Evolutionary conservation across 2,113 vertebrate genomes (phyloP).

Genomic region (Boulengeromyrus knoepffleri): DNA sequence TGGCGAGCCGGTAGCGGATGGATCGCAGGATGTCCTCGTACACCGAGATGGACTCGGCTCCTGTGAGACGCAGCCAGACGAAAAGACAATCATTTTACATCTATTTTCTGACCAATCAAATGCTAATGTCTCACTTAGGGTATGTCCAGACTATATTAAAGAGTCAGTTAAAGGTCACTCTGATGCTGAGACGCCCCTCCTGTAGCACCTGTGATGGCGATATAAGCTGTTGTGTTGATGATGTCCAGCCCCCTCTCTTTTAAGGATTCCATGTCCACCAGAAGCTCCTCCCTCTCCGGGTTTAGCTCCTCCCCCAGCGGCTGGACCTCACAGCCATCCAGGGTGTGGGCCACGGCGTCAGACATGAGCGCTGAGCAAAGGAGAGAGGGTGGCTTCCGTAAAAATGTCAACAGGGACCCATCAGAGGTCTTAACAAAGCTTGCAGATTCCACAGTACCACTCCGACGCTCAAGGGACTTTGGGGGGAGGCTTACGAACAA

Average conservation of each 20-base stretch:
- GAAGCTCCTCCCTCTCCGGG: constrained; percentile 78
- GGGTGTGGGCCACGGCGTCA: constrained; percentile 89
- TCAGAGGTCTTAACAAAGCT: background rate
- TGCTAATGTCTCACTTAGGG: background rate
- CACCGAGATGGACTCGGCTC: constrained; percentile 90
- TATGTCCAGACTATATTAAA: background rate
- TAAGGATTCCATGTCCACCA: constrained; percentile 75
- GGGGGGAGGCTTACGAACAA: background rate
- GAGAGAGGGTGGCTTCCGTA: background rate
- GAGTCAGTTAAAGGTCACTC: background rate
- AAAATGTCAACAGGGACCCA: background rate
- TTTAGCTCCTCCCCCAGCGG: constrained; percentile 88
- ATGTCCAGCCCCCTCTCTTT: constrained; percentile 85
- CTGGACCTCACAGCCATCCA: constrained; percentile 92
- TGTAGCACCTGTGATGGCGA: constrained; percentile 78
- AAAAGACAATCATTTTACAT: background rate
- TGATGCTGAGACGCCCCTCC: background rate
- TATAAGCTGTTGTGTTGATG: constrained; percentile 87
- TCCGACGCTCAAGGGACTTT: background rate
- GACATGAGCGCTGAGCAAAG: constrained; percentile 72
- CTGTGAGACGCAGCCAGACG: constrained; percentile 44
- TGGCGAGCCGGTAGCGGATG: constrained; percentile 75
- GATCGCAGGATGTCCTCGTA: constrained; percentile 89
- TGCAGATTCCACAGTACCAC: background rate
- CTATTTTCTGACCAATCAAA: background rate